Evolutionary conservation across 2,888 invertebrate genomes (phyloP).

Genomic region (Emesis furor): DNA sequence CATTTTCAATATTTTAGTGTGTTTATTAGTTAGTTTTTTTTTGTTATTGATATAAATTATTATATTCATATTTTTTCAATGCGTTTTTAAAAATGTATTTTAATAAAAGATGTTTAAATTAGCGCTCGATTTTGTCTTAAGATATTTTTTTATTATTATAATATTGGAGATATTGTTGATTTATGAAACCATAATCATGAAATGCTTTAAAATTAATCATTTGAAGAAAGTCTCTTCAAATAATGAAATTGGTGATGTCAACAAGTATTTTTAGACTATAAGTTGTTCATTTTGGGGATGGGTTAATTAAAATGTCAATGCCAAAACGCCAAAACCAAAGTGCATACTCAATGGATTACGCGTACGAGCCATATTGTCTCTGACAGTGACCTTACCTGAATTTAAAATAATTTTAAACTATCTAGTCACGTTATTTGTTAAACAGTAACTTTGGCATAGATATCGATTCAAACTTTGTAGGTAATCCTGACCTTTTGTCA

Average conservation of each 20-base stretch:
- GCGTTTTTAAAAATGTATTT: background rate
- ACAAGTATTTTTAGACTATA: background rate
- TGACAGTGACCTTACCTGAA: too few relatives aligned
- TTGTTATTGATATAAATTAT: background rate
- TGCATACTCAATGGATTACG: background rate
- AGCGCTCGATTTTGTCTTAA: background rate
- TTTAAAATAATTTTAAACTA: background rate
- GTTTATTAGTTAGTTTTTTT: background rate
- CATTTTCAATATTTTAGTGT: too few relatives aligned
- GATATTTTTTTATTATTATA: background rate
- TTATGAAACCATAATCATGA: background rate
- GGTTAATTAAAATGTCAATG: background rate
- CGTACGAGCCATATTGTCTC: background rate
- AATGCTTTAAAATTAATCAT: background rate
- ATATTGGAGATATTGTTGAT: background rate
- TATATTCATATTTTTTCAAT: background rate
- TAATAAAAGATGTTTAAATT: background rate
- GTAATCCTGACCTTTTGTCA: background rate
- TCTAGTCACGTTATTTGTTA: background rate
- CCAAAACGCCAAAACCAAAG: background rate
- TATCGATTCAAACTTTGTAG: background rate
- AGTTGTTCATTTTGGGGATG: background rate
- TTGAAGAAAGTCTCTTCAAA: background rate
- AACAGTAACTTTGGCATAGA: background rate
- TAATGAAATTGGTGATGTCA: conserved; percentile 1